phyloP scores from a whole-genome alignment of 2,113 vertebrate species.

The Myocastor coypus region DNA sequence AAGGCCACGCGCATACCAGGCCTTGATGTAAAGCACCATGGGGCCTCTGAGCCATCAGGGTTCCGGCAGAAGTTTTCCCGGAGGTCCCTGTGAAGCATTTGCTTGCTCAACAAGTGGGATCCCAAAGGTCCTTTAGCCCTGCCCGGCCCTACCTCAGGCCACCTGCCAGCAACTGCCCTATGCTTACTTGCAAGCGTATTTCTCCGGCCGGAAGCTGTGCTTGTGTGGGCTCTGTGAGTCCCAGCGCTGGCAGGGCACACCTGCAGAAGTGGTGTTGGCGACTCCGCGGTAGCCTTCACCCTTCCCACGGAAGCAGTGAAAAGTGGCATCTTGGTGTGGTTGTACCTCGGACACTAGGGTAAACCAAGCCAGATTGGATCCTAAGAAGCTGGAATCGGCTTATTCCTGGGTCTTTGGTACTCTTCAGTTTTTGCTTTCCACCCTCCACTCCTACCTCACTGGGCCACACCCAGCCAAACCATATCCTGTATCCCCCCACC shows the following conservation, averaged over 20 bases:
- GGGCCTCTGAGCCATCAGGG: constrained; percentile 96
- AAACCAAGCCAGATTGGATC: background rate
- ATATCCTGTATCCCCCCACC: background rate
- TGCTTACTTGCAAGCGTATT: constrained; percentile 96
- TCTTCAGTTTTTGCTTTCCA: background rate
- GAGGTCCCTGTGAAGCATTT: constrained; percentile 88
- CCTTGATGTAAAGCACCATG: constrained; percentile 96
- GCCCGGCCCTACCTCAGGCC: background rate
- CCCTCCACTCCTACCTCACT: too few relatives aligned
- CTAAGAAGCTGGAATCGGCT: background rate
- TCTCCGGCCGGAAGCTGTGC: constrained; percentile 93
- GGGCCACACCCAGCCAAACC: background rate
- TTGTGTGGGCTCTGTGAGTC: constrained; percentile 92
- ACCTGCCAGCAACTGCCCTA: background rate
- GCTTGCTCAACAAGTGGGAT: background rate
- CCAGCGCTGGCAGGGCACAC: constrained; percentile 96
- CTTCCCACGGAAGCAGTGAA: constrained; percentile 92
- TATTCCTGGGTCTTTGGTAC: too few relatives aligned
- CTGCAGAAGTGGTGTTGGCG: constrained; percentile 91
- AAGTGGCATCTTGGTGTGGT: constrained; percentile 53
- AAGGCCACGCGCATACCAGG: constrained; percentile 91
- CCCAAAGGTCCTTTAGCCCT: background rate
- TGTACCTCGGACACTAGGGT: constrained; percentile 26
- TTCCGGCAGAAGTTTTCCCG: constrained; percentile 98
- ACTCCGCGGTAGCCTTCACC: constrained; percentile 94